Evolutionary conservation across 92 coral and sea anemone genomes (phyloP), one percentile per base, ranked within the genome.

Genomic region (Phenganax marumi): DNA sequence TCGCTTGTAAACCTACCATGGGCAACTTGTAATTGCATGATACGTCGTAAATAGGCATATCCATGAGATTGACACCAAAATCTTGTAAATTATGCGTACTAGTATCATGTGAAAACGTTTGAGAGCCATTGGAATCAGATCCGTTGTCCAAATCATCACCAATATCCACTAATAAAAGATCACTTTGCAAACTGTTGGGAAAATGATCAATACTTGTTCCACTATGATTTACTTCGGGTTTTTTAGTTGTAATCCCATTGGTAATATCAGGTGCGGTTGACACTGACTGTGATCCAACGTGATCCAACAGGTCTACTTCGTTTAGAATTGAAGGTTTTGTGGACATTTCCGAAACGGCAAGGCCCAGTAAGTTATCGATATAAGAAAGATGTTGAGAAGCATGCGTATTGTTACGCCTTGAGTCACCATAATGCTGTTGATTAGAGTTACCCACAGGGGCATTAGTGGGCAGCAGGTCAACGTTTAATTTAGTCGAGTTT

Each of bases 141-240:
- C 17, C 8, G 47, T 64, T 7, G 21, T 64, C 46, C 23, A 22
- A 8, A 10, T 12, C 16, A 66, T 66, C 43, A 25, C 43, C 49
- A 25, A 66, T 66, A 33, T 66, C 72, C 19, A 66, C 10, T 66
- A 66, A 22, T 66, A 66, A 33, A 33, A 66, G 72, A 25, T 66
- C 72, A 47, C 24, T 14, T 17, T 66, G 72, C 12, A 66, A 66
- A 66, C 19, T 66, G 49, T 66, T 66, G 11, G 72, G 13, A 11
- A 11, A 25, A 66, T 66, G 23, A 8, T 12, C 49, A 66, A 10
- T 66, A 66, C 49, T 10, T 8, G 72, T 2, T 17, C 72, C 48
- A 3, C 11, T 66, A 66, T 66, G 49, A 7, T 49, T 66, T 49
- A 66, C 12, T 33, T 66, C 72, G 19, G 72, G 26, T 25, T 19